Evolutionary conservation across 2,888 invertebrate species (phyloP).

Genomic region (Temnothorax rugatulus): DNA sequence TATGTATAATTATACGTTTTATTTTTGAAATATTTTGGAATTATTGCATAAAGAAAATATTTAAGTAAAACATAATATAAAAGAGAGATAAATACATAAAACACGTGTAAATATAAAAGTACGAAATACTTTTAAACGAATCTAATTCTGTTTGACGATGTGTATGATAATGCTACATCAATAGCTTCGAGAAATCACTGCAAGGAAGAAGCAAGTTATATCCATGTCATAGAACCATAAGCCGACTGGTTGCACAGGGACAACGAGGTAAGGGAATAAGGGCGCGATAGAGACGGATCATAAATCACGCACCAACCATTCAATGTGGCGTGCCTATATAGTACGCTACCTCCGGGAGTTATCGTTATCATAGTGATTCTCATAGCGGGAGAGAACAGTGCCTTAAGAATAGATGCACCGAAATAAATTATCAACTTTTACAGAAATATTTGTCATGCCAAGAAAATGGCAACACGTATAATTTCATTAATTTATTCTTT

Average conservation of each 20-base stretch:
- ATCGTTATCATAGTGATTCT: constrained; percentile 68
- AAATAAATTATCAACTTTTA: constrained; percentile 63
- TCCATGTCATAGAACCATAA: constrained; percentile 44
- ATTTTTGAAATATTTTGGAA: background rate
- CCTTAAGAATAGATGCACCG: constrained; percentile 57
- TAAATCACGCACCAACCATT: constrained; percentile 68
- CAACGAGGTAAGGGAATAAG: constrained; percentile 65
- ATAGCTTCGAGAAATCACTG: constrained; percentile 13
- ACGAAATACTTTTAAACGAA: background rate
- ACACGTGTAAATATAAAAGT: background rate
- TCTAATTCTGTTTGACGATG: background rate
- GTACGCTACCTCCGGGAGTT: constrained; percentile 52
- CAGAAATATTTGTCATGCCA: constrained; percentile 27
- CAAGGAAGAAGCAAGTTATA: constrained; percentile 30
- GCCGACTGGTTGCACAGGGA: constrained; percentile 35
- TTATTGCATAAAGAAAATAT: background rate
- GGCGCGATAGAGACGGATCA: constrained; percentile 54
- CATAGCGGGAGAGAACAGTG: constrained; percentile 50
- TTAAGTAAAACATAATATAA: background rate
- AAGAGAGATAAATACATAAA: background rate
- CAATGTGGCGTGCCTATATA: constrained; percentile 47
- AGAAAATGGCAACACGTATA: background rate
- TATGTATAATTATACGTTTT: background rate
- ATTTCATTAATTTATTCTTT: background rate
- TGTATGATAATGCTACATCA: background rate